These are phyloP conservation scores for Ecliptopera silaceata DNA, from an alignment of 2,888 invertebrate species.

Conservation along the genomic window DNA sequence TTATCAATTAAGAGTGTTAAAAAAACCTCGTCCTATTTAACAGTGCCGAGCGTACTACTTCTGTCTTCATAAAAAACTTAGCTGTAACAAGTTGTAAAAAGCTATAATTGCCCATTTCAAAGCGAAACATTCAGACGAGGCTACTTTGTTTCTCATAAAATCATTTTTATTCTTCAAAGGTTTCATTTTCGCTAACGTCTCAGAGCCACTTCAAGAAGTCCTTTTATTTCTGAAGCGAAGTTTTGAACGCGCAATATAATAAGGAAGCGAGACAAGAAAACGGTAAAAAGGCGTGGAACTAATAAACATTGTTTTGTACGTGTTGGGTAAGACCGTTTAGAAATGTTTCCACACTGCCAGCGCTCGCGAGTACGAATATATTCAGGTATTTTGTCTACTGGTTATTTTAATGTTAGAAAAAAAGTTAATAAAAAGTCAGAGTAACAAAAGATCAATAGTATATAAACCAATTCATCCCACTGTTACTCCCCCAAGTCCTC, in stretches of 20 bases:
- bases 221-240: constrained; percentile 26
- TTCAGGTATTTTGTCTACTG: too few species aligned
- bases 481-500: too few species aligned
- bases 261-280: constrained; percentile 32
- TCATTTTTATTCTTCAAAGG: constrained; percentile 15
- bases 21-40: too few species aligned
- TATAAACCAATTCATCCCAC: too few species aligned
- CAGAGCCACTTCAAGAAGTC: constrained; percentile 15
- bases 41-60: background rate
- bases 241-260: constrained; percentile 33
- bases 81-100: background rate
- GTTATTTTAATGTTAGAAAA: too few species aligned
- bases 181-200: constrained; percentile 19
- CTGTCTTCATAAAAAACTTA: background rate
- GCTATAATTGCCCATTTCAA: constrained; percentile 1
- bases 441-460: too few species aligned
- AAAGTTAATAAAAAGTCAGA: too few species aligned
- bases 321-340: constrained; percentile 36
- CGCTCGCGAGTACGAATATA: background rate
- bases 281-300: constrained; percentile 31
- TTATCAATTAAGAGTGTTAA: too few species aligned
- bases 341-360: constrained; percentile 4
- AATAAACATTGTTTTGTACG: constrained; percentile 41
- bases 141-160: constrained; percentile 16
- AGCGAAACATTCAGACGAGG: constrained; percentile 1